Percentiles rank a stretch among this genome's conserved stretches.
Conservation (phyloP, 2,797 vertebrate species). For the Sphenodon punctatus region DNA sequence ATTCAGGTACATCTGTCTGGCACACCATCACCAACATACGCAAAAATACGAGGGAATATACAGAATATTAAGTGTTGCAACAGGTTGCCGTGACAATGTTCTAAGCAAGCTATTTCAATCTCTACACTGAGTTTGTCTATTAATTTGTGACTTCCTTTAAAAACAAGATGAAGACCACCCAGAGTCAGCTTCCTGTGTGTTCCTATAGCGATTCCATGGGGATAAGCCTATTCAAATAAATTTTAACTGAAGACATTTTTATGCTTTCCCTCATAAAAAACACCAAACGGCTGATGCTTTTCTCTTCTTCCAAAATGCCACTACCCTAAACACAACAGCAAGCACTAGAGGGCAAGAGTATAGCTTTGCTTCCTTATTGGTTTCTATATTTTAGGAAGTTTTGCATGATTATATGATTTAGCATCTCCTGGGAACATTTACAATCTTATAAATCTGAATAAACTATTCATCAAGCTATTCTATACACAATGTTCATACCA, state of each 20-base stretch:
- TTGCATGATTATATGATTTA: no score
- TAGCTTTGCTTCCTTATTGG: not conserved
- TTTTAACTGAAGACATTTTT: not conserved
- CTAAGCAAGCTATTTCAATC: not conserved
- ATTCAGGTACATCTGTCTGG: not conserved
- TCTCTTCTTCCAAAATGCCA: not conserved
- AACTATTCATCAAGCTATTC: not conserved
- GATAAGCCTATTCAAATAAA: not conserved
- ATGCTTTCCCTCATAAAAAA: not conserved
- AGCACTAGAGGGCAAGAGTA: no score
- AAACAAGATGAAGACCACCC: fast-evolving
- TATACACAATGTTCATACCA: not conserved
- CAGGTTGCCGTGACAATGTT: not conserved
- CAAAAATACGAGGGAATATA: no score
- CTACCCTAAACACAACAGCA: not conserved
- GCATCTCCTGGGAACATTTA: not conserved
- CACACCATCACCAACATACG: no score
- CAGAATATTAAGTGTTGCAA: no score
- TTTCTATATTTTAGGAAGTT: no score
- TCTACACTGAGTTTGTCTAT: not conserved
- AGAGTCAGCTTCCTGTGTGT: not conserved
- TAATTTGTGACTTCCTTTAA: not conserved
- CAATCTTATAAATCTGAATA: not conserved
- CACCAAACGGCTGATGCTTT: no score
- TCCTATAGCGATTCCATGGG: no score